Base-by-base conservation (phyloP, 2,888 invertebrate genomes). In the Torymus tubicola region DNA sequence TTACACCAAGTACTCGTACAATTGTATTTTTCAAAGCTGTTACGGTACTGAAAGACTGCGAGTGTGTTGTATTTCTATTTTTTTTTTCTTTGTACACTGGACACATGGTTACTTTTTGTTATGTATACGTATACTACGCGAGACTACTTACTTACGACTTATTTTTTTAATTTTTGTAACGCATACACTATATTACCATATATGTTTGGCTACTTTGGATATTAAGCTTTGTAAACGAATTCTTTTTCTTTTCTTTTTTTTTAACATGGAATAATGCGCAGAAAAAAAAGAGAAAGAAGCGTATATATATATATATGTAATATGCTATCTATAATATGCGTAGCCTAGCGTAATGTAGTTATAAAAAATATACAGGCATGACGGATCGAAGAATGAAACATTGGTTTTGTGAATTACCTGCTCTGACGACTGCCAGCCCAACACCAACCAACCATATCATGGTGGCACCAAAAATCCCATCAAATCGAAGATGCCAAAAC, bases 341-440 rank as follows among this genome's bases (percentile, higher is more conserved):
- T 8, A 42, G 42, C 10, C 8, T 42, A 42, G 42, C 10, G 42
- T 42, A 42, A 42, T 42, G 42, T 42, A 42, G 42, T 42, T 42
- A 42, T 42, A 42, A 42, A 42, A 42, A 42, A 42, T 42, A 57
- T 65, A 61, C 16, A 58, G 55, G 31, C 61, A 70, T 21, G 58
- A 74, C 69, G 69, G 60, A 74, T 57, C 60, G 73, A 42, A 42
- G 18, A 21, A 63, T 78, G 81, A 70, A 78, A 74, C 75, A 80
- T 71, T 78, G 5, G 42, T 72, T 74, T 74, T 16, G 79, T 81
- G 69, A 81, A 53, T 90, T 90, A 90, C 90, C 90, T 90, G 90
- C 87, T 90, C 82, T 90, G 90, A 87, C 89, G 90, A 89, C 90
- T 90, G 90, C 85, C 85, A 88, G 82, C 89, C 90, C 90, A 89